Base-by-base conservation (phyloP, 1,140 invertebrate species). In the Cardiocondyla obscurior region DNA sequence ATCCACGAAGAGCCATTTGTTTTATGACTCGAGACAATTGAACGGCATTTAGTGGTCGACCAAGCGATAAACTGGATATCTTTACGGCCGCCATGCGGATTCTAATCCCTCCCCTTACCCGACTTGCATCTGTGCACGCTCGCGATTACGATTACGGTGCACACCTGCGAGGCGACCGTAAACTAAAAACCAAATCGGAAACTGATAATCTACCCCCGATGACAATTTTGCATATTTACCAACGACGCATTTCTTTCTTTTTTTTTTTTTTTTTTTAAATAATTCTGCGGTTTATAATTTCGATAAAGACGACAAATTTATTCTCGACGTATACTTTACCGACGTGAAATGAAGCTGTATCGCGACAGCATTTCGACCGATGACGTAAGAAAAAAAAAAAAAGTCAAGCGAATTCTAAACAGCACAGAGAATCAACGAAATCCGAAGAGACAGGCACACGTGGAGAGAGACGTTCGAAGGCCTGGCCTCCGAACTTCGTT, bases 1-100 rank as follows among this genome's bases (percentile, higher is more conserved):
- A 65, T 77, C 22, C 33, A 67, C 46, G 74, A 67, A 53, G 74
- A 67, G 60, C 30, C 60, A 67, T 67, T 77, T 65, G 44, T 77
- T 87, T 77, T 79, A 76, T 83, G 81, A 86, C 76, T 89, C 87
- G 83, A 81, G 85, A 90, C 81, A 84, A 82, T 84, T 81, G 87
- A 86, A 81, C 77, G 82, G 83, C 84, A 65, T 90, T 90, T 88
- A 88, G 86, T 82, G 69, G 67, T 22, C 39, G 49, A 25, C 36
- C 55, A 51, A 69, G 46, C 79, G 46, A 84, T 86, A 85, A 84
- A 72, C 42, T 82, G 82, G 79, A 67, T 87, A 88, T 88, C 87
- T 89, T 89, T 88, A 89, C 73, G 87, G 76, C 81, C 79, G 64
- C 64, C 76, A 69, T 62, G 77, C 33, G 39, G 69, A 51, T 86